phyloP scores from a whole-genome alignment of 92 coral and sea anemone genomes.

The Plumapathes pennacea region DNA sequence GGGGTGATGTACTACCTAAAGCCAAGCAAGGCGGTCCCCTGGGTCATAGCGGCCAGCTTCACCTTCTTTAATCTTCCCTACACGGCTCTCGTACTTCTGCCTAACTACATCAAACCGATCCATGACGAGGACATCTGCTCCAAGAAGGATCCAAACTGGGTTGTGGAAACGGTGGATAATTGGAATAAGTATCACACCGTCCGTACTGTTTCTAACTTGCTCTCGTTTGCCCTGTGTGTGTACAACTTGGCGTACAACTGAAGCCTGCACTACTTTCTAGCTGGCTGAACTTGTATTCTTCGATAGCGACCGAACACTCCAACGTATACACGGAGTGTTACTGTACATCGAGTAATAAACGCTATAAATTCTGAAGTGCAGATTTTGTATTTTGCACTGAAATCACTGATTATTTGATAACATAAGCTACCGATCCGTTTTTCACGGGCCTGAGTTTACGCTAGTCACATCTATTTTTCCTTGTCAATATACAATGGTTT shows the following conservation, averaged over 20 bases:
- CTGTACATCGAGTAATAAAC: no score
- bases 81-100: slow-evolving; percentile 52
- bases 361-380: no score
- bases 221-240: slow-evolving; percentile 39
- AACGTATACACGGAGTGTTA: no score
- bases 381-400: no score
- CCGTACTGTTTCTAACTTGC: slow-evolving; percentile 30
- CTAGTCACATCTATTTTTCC: no score
- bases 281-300: no score
- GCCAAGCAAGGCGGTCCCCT: slow-evolving; percentile 42
- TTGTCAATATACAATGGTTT: no score
- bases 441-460: no score
- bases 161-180: slow-evolving; percentile 27
- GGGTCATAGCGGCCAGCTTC: slow-evolving; percentile 62
- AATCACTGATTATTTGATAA: no score
- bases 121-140: slow-evolving; percentile 38
- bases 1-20: slow-evolving; percentile 14
- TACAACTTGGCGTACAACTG: slow-evolving; percentile 28
- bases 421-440: no score
- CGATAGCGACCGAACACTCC: no score
- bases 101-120: slow-evolving; percentile 59
- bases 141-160: slow-evolving; percentile 52
- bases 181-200: slow-evolving; percentile 50
- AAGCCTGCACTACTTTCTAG: no score
- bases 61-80: slow-evolving; percentile 50